Base-by-base conservation (phyloP, 1,140 invertebrate genomes). In the Maniola jurtina region DNA sequence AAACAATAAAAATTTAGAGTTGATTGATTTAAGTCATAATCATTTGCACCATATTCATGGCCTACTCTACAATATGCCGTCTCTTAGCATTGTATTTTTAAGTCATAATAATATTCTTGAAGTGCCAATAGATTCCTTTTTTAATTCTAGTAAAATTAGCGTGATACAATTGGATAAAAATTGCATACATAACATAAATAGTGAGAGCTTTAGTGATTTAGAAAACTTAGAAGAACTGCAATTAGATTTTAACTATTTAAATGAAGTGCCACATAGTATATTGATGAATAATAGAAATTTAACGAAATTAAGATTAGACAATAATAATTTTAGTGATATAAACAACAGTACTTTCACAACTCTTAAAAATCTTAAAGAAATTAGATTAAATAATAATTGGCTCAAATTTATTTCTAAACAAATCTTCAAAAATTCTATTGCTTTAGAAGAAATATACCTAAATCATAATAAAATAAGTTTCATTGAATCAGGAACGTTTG, bases 101-200 rank as follows among this genome's bases (percentile, higher is more conserved):
- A 95, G 96, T 35, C 95, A 97, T 83, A 98, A 98, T 83, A 98
- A 98, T 83, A 96, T 98, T 67, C 90, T 97, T 25, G 96, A 97
- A 88, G 93, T 98, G 74, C 95, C 95, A 38, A 93, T 94, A 16
- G 95, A 97, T 71, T 95, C 96, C 1, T 98, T 98, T 86, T 92
- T 93, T 14, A 96, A 96, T 71, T 97, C 96, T 16, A 89, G 92
- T 7, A 94, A 88, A 72, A 84, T 90, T 70, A 86, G 70, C 70
- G 68, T 72, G 70, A 83, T 90, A 83, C 76, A 88, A 70, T 82
- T 90, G 76, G 80, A 89, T 79, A 87, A 84, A 68, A 90, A 90
- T 78, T 84, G 83, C 77, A 87, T 90, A 70, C 80, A 81, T 72
- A 86, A 83, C 64, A 83, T 90, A 73, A 74, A 90, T 83, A 88